Conservation (phyloP, 2,888 invertebrate genomes). For the Cheilosia variabilis region DNA sequence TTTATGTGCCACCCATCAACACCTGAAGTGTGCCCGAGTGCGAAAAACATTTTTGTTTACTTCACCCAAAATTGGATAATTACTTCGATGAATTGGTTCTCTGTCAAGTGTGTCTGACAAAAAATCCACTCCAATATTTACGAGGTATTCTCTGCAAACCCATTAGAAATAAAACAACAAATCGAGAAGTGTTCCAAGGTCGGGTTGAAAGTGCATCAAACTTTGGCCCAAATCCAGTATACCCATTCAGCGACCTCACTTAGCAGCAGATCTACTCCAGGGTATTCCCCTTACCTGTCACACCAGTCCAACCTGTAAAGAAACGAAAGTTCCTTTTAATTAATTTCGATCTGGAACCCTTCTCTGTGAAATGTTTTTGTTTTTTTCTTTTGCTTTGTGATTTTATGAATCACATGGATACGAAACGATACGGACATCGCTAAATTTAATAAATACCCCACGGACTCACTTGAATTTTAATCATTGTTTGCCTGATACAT, state of each 20-base stretch:
- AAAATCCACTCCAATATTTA: slow-evolving; percentile 20
- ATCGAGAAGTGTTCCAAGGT: not conserved
- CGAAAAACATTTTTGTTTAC: no score
- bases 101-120: not conserved
- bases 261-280: not conserved
- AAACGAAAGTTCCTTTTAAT: slow-evolving; percentile 19
- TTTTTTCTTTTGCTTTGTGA: not conserved
- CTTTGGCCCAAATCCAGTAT: not conserved
- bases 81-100: slow-evolving; percentile 10
- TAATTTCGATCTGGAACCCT: slow-evolving; percentile 23
- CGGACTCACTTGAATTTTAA: slow-evolving; percentile 37
- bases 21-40: no score
- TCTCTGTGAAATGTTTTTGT: not conserved
- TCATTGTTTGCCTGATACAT: slow-evolving; percentile 21
- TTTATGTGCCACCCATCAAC: no score
- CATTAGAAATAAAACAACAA: not conserved
- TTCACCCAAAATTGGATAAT: not conserved
- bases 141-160: slow-evolving; percentile 12
- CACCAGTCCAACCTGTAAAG: slow-evolving; percentile 14
- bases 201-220: not conserved
- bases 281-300: slow-evolving; percentile 4
- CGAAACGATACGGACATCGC: not conserved
- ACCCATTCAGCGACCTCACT: slow-evolving; percentile 34
- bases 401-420: not conserved
- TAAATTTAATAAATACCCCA: slow-evolving; percentile 17